Evolutionary conservation across 2,113 vertebrate genomes (phyloP).

Genomic region (Grantiella picta): DNA sequence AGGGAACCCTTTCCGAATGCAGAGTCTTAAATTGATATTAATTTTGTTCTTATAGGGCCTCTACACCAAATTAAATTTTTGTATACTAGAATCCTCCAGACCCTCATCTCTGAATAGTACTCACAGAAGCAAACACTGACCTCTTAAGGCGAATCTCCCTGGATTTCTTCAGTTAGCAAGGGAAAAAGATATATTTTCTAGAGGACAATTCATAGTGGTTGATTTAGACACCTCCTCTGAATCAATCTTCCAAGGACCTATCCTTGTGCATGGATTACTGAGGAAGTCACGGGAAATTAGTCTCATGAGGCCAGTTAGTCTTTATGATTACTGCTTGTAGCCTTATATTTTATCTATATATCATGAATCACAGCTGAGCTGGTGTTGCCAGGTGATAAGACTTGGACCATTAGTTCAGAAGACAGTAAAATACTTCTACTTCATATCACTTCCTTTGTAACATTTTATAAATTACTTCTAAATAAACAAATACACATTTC

Average conservation of each 20-base stretch:
- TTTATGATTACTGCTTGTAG: conserved; percentile 20
- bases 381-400: background rate
- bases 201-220: background rate
- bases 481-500: background rate
- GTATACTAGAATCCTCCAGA: background rate
- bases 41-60: background rate
- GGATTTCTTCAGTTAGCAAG: background rate
- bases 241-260: background rate
- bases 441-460: background rate
- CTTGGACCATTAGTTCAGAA: conserved; percentile 13
- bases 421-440: background rate
- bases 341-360: background rate
- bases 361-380: background rate
- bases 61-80: background rate
- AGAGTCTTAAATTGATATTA: background rate
- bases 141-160: background rate
- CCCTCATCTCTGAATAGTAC: background rate
- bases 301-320: conserved; percentile 6
- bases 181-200: background rate
- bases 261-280: background rate
- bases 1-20: background rate
- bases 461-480: background rate
- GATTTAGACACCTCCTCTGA: background rate
- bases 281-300: conserved; percentile 15
- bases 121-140: background rate